A percentile compares a stretch with the other conserved stretches of the same genome.
phyloP scores from a whole-genome alignment of 2,797 vertebrate species.

The Pipistrellus pipistrellus region DNA sequence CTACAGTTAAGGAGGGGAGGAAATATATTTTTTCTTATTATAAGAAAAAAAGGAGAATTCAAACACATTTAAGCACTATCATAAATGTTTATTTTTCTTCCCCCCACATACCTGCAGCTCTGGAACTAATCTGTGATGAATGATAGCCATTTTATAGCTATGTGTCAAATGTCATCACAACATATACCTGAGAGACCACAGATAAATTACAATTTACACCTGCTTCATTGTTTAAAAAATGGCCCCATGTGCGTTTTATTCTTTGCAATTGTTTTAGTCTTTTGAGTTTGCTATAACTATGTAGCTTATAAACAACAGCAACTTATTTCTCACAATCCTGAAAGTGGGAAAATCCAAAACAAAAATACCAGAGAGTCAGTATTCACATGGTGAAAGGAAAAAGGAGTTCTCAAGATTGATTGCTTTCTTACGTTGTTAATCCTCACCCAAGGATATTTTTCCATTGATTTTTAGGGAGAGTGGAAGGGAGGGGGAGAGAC shows the following conservation, averaged over 20 bases:
- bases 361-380: background rate
- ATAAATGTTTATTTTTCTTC: background rate
- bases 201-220: background rate
- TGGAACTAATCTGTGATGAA: background rate
- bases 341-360: background rate
- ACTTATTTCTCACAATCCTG: background rate
- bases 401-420: background rate
- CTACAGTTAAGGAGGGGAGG: background rate
- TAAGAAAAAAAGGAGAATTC: background rate
- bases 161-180: background rate
- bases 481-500: too few species aligned
- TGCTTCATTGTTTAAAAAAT: background rate
- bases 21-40: background rate
- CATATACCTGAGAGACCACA: background rate
- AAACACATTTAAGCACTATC: background rate
- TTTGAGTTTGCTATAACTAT: background rate
- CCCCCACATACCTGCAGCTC: background rate
- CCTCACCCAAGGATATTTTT: too few species aligned
- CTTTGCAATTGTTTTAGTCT: background rate
- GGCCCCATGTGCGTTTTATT: background rate
- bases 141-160: background rate
- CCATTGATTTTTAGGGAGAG: too few species aligned
- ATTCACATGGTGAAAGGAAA: background rate
- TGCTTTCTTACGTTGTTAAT: too few species aligned
- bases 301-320: background rate